phyloP scores from a whole-genome alignment of 2,888 invertebrate genomes.

The Antheraea assamensis region DNA sequence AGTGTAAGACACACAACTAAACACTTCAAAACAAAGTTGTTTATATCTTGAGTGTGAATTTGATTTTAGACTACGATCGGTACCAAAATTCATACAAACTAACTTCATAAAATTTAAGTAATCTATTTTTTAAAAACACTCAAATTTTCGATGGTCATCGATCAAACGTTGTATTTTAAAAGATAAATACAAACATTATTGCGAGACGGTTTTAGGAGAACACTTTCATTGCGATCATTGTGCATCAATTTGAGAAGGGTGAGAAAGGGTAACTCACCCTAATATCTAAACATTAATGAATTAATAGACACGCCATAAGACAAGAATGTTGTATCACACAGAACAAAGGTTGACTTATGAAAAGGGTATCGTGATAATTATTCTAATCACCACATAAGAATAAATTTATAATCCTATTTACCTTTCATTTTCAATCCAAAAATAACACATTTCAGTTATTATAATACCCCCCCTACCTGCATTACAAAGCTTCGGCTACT shows the following conservation, averaged over 20 bases:
- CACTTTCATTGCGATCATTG: constrained; percentile 20
- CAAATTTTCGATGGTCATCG: no score
- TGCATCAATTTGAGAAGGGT: constrained; percentile 59
- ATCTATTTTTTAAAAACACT: background rate
- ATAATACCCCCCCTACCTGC: background rate
- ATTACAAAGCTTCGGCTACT: no score
- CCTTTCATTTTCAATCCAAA: background rate
- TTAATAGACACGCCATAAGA: constrained; percentile 52
- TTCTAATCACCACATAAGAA: constrained; percentile 16
- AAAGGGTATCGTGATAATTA: constrained; percentile 38
- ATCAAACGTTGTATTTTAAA: background rate
- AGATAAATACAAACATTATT: constrained; percentile 35
- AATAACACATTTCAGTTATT: background rate
- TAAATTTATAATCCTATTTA: constrained; percentile 11
- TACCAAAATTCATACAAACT: background rate
- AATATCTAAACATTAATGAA: constrained; percentile 60
- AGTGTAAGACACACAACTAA: background rate
- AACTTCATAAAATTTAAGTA: background rate
- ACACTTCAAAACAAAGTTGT: background rate
- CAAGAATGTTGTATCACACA: constrained; percentile 40
- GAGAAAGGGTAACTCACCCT: constrained; percentile 44
- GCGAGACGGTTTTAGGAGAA: constrained; percentile 56
- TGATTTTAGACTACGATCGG: background rate
- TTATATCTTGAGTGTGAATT: background rate
- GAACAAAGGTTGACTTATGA: constrained; percentile 31